Percentiles rank a stretch among this genome's conserved stretches.
Conservation (phyloP, 2,797 vertebrate species). For the Emydoidea blandingii region DNA sequence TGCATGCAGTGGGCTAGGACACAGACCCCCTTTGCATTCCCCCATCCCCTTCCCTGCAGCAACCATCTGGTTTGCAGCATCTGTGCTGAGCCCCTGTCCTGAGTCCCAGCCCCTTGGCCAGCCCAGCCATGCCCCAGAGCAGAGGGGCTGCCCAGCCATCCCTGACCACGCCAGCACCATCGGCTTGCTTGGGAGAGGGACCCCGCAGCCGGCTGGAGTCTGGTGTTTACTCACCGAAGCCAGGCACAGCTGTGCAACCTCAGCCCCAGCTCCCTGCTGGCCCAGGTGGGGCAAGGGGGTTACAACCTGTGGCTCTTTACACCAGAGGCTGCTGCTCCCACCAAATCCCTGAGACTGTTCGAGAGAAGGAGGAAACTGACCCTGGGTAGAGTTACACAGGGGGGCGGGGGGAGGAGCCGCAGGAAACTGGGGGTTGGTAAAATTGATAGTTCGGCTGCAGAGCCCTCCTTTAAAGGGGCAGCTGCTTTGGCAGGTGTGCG, state of each 20-base stretch:
- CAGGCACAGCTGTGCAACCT: neutral
- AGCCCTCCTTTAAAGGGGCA: neutral
- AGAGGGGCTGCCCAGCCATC: neutral
- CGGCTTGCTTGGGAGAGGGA: accelerated
- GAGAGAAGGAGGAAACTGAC: neutral
- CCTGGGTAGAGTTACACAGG: neutral
- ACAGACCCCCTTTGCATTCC: neutral
- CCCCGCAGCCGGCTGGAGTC: neutral
- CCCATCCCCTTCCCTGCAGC: neutral
- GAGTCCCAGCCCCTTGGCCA: neutral
- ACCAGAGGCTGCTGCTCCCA: neutral
- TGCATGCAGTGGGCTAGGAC: neutral
- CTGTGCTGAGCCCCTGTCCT: neutral
- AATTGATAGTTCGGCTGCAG: neutral
- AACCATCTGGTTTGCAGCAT: neutral
- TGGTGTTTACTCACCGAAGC: neutral
- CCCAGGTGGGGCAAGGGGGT: neutral
- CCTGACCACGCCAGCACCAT: accelerated
- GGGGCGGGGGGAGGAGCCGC: slow-evolving; percentile 61
- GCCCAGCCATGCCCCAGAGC: neutral
- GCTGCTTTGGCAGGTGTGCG: slow-evolving; percentile 19
- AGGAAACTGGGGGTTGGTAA: slow-evolving; percentile 56
- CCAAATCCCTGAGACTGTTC: neutral
- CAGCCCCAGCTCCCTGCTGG: neutral
- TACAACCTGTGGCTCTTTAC: neutral